phyloP scores from a whole-genome alignment of 2,797 vertebrate species.

The Myiotriccus ornatus region DNA sequence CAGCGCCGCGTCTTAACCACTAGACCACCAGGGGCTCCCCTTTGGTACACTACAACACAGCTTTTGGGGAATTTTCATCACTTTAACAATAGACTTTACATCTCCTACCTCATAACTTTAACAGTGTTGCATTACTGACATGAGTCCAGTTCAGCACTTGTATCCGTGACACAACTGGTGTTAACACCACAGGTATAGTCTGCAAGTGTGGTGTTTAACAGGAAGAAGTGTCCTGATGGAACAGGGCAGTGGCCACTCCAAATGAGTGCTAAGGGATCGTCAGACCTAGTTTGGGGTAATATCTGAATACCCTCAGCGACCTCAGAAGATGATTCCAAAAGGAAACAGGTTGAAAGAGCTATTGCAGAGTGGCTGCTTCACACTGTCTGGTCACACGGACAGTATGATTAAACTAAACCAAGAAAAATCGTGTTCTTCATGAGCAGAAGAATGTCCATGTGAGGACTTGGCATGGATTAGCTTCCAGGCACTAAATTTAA shows the following conservation, averaged over 20 bases:
- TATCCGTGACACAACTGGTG: background rate
- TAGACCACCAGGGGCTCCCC: too few species aligned
- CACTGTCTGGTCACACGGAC: background rate
- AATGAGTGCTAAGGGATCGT: background rate
- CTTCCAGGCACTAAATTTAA: background rate
- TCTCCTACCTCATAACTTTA: background rate
- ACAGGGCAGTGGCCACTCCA: background rate
- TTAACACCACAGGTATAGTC: background rate
- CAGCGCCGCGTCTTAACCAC: too few species aligned
- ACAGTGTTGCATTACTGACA: background rate
- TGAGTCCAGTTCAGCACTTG: background rate
- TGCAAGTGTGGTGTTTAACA: background rate
- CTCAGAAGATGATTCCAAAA: background rate
- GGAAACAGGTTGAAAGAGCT: background rate
- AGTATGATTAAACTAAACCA: background rate
- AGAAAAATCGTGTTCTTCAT: background rate
- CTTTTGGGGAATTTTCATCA: background rate
- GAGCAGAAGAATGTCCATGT: background rate
- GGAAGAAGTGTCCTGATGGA: background rate
- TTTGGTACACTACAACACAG: background rate
- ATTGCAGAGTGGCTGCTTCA: background rate
- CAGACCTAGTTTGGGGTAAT: background rate
- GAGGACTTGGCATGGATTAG: background rate
- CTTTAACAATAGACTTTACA: background rate
- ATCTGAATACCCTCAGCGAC: background rate